phyloP scores from a whole-genome alignment of 1,140 invertebrate genomes.

The Pseudomyrmex cubaensis region DNA sequence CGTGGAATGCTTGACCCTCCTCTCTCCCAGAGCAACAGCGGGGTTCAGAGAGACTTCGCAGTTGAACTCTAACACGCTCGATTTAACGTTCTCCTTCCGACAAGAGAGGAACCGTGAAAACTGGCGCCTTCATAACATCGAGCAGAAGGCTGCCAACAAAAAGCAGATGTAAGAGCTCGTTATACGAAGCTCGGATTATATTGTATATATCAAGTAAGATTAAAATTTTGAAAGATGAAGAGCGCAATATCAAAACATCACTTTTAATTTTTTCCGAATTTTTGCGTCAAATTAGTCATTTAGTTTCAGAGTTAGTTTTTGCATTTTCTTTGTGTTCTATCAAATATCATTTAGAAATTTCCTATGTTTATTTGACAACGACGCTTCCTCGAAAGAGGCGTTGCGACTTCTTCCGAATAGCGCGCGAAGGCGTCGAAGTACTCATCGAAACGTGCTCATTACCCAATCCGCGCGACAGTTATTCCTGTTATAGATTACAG shows the following conservation, averaged over 20 bases:
- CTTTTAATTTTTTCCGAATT: neutral
- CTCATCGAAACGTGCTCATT: constrained; percentile 33
- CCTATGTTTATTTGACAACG: too few relatives aligned
- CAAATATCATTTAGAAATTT: neutral
- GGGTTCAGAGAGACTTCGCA: constrained; percentile 50
- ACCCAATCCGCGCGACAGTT: constrained; percentile 58
- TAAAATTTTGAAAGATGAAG: neutral
- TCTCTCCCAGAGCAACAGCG: neutral
- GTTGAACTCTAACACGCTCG: constrained; percentile 61
- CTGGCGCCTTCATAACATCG: constrained; percentile 6
- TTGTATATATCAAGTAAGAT: constrained; percentile 9
- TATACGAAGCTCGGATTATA: constrained; percentile 35
- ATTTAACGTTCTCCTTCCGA: constrained; percentile 54
- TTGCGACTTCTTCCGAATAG: neutral
- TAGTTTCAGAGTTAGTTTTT: neutral
- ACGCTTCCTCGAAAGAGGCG: neutral
- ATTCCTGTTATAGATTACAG: constrained; percentile 61
- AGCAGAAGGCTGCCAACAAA: constrained; percentile 8
- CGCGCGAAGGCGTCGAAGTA: neutral
- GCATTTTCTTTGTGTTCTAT: constrained; percentile 2
- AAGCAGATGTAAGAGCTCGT: constrained; percentile 30
- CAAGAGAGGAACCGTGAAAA: constrained; percentile 27
- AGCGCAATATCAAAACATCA: constrained; percentile 14
- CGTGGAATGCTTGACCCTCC: constrained; percentile 67
- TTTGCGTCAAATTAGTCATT: constrained; percentile 8